Base-by-base conservation (phyloP, 2,113 vertebrate genomes). In the Geothlypis trichas region DNA sequence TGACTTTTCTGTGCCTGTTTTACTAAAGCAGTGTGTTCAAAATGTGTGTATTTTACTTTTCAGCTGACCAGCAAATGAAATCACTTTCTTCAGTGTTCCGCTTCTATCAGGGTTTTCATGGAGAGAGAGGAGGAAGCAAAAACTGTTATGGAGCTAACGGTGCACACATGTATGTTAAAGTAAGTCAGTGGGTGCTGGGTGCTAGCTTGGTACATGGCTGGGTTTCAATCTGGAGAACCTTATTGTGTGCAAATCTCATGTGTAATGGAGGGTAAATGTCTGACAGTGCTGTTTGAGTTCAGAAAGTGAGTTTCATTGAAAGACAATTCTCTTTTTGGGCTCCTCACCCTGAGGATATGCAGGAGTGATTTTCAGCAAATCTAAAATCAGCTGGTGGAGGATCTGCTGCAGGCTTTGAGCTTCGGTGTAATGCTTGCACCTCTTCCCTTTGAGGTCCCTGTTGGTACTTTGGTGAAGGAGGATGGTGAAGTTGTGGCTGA, bases 401-500 rank as follows among this genome's bases (percentile, higher is more conserved):
- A 31, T 37, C 44, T 62, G 28, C 81, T 76, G 65, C 33, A 27
- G 55, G 19, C 33, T 65, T 72, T n/a, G 44, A 67, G 52, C 37
- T 47, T 28, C 30, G 22, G 9, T 52, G 28, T 65, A 62, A 73
- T 10, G 28, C 62, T 67, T 57, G 10, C 16, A 11, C 44, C 13
- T 61, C 14, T 39, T 79, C 7, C 39, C 68, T 79, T 80, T 15
- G 87, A 99, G 99, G 99, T 99, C 27, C 99, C 99, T 8, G 4
- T 98, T 16, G 99, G 99, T 74, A 99, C 99, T 0, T n/a, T 99
- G 37, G 98, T 99, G 71, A 99, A 98, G 96, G 99, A 99, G 80
- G 78, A 98, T 19, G 96, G 96, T 8, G 27, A 42, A 14, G 87
- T 96, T 1, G 94, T 99, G 54, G 98, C 98, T 18, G 99, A 99